Evolutionary conservation across 1,140 invertebrate species (phyloP), one percentile per base, ranked within the genome.

Genomic region (Homarus americanus): DNA sequence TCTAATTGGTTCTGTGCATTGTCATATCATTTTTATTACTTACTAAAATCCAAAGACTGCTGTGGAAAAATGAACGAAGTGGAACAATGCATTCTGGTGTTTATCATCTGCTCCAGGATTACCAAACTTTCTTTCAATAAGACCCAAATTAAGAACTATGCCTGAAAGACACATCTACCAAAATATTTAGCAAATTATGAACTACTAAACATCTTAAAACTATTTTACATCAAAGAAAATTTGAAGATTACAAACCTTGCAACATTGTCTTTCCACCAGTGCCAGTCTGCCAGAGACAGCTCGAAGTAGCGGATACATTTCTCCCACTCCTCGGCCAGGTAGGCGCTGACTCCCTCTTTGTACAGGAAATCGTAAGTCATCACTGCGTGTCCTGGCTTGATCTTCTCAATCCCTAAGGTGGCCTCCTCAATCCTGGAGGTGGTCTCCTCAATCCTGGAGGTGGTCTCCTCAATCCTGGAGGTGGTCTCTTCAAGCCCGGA

Each of bases 271-370:
- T 40, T 36, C 85, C 41, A 53, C 73, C 73, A 87, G 44, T 87
- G 85, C 73, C 75, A 87, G n/a, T 78, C 73, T 28, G n/a, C 53
- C 53, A 87, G n/a, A 9, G 85, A 73, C 73, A 32, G 3, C 85
- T 87, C 73, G 28, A 87, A 15, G 44, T 78, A 28, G 20, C 63
- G 78, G n/a, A 38, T 58, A 58, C 85, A 87, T 4, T n/a, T 44
- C 73, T 63, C 49, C 85, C 85, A 87, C 1, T 79, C 41, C 32
- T 87, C 73, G 20, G 53, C 44, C 28, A 82, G 40, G 76, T 88
- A 82, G 28, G n/a, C 17, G 0, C 7, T 15, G 9, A 82, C 53
- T 24, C 78, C 76, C 17, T 80, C 78, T 0, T 72, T 69, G 63
- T 88, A 82, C n/a, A 72, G 38, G 78, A 82, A 82, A 28, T 80